A percentile compares a stretch with the other conserved stretches of the same genome.
Evolutionary conservation across 2,797 vertebrate genomes (phyloP).

Genomic region (Emydoidea blandingii): DNA sequence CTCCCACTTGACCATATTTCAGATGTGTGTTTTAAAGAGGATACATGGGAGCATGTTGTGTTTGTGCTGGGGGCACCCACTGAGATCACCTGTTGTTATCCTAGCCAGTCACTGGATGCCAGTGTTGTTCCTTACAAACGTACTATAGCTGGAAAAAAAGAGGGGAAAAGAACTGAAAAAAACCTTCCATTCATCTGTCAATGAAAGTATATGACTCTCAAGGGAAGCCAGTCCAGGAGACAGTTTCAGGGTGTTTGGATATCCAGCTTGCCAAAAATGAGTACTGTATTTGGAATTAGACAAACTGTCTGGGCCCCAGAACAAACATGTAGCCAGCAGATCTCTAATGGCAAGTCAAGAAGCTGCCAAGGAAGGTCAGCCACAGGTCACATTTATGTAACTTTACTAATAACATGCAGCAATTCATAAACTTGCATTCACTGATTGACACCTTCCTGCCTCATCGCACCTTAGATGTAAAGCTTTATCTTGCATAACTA

Average conservation of each 20-base stretch:
- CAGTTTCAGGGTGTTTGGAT: background rate
- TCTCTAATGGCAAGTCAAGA: background rate
- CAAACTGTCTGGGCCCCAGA: background rate
- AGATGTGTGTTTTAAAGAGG: background rate
- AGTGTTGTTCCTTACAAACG: background rate
- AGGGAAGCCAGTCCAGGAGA: background rate
- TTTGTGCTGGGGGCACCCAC: background rate
- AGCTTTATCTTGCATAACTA: slow-evolving; percentile 31
- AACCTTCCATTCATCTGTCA: background rate
- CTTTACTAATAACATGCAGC: background rate
- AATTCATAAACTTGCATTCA: background rate
- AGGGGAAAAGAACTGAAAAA: background rate
- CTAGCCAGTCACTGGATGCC: background rate
- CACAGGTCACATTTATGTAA: slow-evolving; percentile 25
- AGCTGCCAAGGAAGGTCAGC: slow-evolving; percentile 33
- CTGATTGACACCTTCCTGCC: background rate
- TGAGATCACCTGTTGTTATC: background rate
- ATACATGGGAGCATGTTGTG: background rate
- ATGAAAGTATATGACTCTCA: background rate
- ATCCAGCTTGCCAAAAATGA: slow-evolving; percentile 32
- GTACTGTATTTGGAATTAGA: slow-evolving; percentile 7
- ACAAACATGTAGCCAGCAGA: background rate
- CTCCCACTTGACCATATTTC: background rate
- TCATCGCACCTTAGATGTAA: slow-evolving; percentile 16
- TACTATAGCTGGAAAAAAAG: background rate